Evolutionary conservation across 2,888 invertebrate species (phyloP).

Genomic region (Choreutis nemorana): DNA sequence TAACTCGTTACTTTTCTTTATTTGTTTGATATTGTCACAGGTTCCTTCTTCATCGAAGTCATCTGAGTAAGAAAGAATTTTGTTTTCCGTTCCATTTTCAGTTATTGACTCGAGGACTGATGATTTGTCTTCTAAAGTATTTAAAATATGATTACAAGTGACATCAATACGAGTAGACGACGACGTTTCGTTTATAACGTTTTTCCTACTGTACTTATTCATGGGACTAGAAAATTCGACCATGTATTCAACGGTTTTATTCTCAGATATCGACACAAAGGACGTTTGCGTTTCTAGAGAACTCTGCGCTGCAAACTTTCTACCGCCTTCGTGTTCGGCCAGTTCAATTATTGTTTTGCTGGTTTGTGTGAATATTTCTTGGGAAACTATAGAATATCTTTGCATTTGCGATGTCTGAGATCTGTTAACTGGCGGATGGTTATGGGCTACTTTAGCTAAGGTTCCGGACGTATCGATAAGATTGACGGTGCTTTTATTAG

Average conservation of each 20-base stretch:
- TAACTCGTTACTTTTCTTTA: conserved; percentile 4
- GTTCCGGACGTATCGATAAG: conserved; percentile 4
- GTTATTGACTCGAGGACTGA: too few species aligned
- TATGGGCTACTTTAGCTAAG: conserved; percentile 2
- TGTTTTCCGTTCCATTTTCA: too few species aligned
- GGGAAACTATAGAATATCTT: conserved; percentile 23
- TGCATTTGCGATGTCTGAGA: conserved; percentile 15
- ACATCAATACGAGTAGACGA: conserved; percentile 2
- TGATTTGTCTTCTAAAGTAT: conserved; percentile 25
- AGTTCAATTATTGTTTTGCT: conserved; percentile 66
- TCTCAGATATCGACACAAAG: conserved; percentile 36
- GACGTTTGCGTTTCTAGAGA: conserved; percentile 52
- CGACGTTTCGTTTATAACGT: conserved; percentile 4
- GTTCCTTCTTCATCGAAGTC: too few species aligned
- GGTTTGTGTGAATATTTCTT: conserved; percentile 62
- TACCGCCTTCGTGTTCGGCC: conserved; percentile 31
- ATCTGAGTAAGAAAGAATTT: too few species aligned
- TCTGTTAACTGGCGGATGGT: conserved; percentile 9
- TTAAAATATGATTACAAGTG: conserved; percentile 9
- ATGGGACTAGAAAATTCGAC: conserved; percentile 21
- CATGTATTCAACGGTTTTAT: conserved; percentile 32
- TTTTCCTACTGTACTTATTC: conserved; percentile 5
- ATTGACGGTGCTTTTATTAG: conserved; percentile 23
- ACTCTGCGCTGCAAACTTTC: conserved; percentile 16
- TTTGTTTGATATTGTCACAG: too few species aligned